Evolutionary conservation across 2,888 invertebrate species (phyloP), one percentile per base, ranked within the genome.

Genomic region (Apodemia mormo): DNA sequence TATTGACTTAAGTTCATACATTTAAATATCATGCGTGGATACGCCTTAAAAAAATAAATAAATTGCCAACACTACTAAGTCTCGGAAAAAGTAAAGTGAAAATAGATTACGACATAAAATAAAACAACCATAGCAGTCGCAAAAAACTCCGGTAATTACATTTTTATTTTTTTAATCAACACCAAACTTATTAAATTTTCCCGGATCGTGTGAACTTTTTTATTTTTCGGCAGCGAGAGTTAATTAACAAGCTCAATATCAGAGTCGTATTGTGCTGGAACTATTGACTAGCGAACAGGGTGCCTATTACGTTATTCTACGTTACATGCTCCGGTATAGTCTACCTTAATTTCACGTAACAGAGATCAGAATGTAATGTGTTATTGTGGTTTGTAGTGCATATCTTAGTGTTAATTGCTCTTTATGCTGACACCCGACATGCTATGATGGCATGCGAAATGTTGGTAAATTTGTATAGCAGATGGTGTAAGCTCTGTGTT

Each of bases 211-310:
- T 58, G 58, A 58, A 58, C 30, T 58, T 64, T 68, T 65, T 68
- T 68, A 68, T 68, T 68, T 68, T 68, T 68, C 52, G 68, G 68
- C 68, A 68, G 68, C 68, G 71, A 74, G 58, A 67, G 70, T 74
- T 74, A 72, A 74, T 74, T 70, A 74, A 68, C 71, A 65, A 65
- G 67, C 67, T 67, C 69, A 70, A 72, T 68, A 72, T 74, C 66
- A 70, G 68, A 71, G 71, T 71, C 74, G 72, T 37, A 68, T 68
- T 65, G 68, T 68, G 64, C 29, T 65, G 65, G 65, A 65, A 68
- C 68, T 68, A 68, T 68, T 68, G 68, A 68, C 64, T 65, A 52
- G 37, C 65, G 65, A 68, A 65, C 65, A n/a, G 68, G 10, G 10
- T 30, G 61, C 61, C 61, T 54, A 65, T 65, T 68, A 65, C 68